phyloP scores from a whole-genome alignment of 2,113 vertebrate genomes.

The Rafetus swinhoei region DNA sequence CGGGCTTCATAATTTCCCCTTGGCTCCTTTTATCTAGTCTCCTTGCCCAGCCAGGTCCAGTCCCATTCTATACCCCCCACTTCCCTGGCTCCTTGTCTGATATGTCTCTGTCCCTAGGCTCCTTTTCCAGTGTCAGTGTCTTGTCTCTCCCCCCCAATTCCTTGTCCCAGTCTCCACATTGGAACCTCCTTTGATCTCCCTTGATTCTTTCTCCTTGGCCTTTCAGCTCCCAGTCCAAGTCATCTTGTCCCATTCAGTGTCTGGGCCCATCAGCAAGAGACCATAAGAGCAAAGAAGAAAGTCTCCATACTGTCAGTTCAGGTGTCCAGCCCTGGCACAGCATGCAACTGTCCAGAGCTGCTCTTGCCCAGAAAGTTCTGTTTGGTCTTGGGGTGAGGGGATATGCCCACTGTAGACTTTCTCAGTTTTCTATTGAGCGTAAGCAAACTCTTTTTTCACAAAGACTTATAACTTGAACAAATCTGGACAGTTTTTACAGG shows the following conservation, averaged over 20 bases:
- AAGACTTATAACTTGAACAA: not conserved
- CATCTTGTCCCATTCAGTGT: constrained; percentile 15
- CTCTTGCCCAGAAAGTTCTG: not conserved
- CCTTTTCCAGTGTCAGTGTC: not conserved
- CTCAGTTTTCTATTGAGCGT: constrained; percentile 29
- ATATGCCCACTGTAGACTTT: not conserved
- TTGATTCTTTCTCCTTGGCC: not conserved
- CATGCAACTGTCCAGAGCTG: not conserved
- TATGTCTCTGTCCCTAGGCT: constrained; percentile 40
- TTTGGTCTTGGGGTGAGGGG: not conserved
- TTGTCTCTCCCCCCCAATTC: not conserved
- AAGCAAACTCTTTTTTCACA: not conserved
- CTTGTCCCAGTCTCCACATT: constrained; percentile 39
- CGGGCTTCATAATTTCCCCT: constrained; percentile 31
- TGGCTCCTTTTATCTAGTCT: not conserved
- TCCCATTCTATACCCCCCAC: not conserved
- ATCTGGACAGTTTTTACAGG: not conserved
- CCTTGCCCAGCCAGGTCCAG: not conserved
- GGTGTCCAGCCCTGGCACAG: not conserved
- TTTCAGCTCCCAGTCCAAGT: not conserved
- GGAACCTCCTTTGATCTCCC: constrained; percentile 39
- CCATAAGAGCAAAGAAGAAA: not conserved
- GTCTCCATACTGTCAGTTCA: constrained; percentile 8
- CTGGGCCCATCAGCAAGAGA: not conserved
- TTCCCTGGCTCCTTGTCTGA: constrained; percentile 34